Evolutionary conservation across 2,113 vertebrate species (phyloP), one percentile per base, ranked within the genome.

Genomic region (Elanoides forficatus): DNA sequence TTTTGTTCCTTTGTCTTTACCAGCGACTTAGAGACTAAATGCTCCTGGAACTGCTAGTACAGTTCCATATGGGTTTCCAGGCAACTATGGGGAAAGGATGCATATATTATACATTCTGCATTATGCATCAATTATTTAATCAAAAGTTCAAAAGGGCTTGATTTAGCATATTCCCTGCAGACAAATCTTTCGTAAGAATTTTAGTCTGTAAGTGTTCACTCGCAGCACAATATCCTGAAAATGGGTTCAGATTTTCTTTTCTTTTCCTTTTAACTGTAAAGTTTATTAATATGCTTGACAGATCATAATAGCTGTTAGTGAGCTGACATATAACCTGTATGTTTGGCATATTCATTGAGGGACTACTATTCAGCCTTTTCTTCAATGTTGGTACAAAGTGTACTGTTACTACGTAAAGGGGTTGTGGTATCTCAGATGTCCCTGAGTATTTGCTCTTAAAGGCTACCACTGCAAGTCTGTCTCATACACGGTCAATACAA

Each of bases 71-170:
- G 93, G 94, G 95, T 96, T 97, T 97, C 96, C 87, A 97, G 78
- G 96, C 95, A 97, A 96, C 92, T 95, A 91, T 93, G 84, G 91
- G 70, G 74, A 91, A 85, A 92, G 48, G 74, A 72, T 29, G 84
- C 94, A 95, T 97, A 76, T 94, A 94, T 95, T 94, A 96, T 88
- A 96, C 71, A 62, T 95, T 92, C 85, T 96, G 81, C 93, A 94
- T 96, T 96, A 94, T 97, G 92, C 94, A 96, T 95, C 93, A 97
- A 93, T 97, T 95, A 97, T 96, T 96, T 97, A 97, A 97, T 97
- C 96, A 97, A 94, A 95, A 96, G 95, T 97, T 97, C 96, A 96
- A 95, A 96, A 97, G 89, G 97, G 84, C 94, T 93, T 96, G 95
- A 95, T 97, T 97, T 96, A 93, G 84, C 94, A 95, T 94, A 90